Conservation (phyloP, 1,140 invertebrate species). For the Drosophila paulistorum region DNA sequence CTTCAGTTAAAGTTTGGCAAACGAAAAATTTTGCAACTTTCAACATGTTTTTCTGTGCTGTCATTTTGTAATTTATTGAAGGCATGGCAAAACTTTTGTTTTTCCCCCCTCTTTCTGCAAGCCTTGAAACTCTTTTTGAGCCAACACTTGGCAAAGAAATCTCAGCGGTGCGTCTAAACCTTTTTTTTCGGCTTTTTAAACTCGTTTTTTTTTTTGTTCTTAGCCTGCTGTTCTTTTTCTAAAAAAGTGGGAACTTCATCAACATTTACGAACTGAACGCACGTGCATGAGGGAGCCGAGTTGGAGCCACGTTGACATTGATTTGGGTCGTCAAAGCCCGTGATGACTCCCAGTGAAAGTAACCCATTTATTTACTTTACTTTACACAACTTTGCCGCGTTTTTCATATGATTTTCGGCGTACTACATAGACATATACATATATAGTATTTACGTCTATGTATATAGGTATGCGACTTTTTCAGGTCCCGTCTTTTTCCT, state of each 20-base stretch:
- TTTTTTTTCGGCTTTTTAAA: conserved; percentile 66
- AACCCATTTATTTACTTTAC: conserved; percentile 75
- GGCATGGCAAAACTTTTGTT: conserved; percentile 53
- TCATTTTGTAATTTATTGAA: conserved; percentile 72
- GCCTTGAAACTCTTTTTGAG: conserved; percentile 3
- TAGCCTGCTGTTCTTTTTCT: conserved; percentile 10
- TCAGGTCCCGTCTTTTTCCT: background rate
- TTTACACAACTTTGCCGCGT: conserved; percentile 47
- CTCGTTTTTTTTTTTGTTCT: background rate
- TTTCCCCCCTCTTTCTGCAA: background rate
- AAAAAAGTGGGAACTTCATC: conserved; percentile 62
- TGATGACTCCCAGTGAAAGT: conserved; percentile 52
- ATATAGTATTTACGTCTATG: background rate
- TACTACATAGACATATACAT: conserved; percentile 3
- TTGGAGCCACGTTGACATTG: conserved; percentile 63
- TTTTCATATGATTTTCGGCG: conserved; percentile 43
- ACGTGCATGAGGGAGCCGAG: conserved; percentile 47
- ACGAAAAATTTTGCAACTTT: background rate
- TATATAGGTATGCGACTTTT: background rate
- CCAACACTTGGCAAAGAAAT: conserved; percentile 43
- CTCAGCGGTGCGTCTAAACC: conserved; percentile 66
- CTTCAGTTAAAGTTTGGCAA: background rate
- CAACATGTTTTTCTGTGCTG: conserved; percentile 40
- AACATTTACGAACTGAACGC: conserved; percentile 27
- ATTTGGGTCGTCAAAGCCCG: conserved; percentile 59